Evolutionary conservation across 2,888 invertebrate genomes (phyloP), one percentile per base, ranked within the genome.

Genomic region (Myathropa florea): DNA sequence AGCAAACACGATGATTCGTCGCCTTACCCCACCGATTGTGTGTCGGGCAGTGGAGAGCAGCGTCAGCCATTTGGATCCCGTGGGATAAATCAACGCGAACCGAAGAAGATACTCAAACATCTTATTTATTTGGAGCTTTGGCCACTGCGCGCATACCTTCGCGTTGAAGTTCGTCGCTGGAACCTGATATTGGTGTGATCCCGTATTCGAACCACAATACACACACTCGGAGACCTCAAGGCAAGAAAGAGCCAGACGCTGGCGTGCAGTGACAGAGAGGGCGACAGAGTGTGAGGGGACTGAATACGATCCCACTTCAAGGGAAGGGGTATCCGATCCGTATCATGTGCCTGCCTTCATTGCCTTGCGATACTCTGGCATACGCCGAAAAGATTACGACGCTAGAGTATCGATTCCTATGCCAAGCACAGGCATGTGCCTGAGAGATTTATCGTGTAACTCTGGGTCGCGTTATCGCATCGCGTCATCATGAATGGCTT

Each of bases 161-260:
- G 60, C 36, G 64, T 36, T 78, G 30, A 57, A 39, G 39, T 71
- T 65, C 33, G 53, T 39, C 46, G 70, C 24, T 57, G 86, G 78
- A 86, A 86, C 57, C 39, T n/a, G 86, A 86, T 86, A 86, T 86
- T 36, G 86, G 86, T 86, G 86, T 86, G 86, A 86, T 83, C 83
- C 70, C 83, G 71, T 71, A 79, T 21, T 26, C 46, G 57, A 78
- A 83, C 83, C 82, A 23, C 86, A 86, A 71, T 86, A 72, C 85
- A 85, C 72, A 84, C 46, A 61, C 67, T 68, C 30, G 46, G 71
- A 72, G 81, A 77, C 61, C 71, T n/a, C 65, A 79, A 73, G 67
- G 12, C 24, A 14, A 64, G 57, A 12, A 21, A 9, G n/a, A n/a
- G n/a, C n/a, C n/a, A n/a, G n/a, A n/a, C n/a, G n/a, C n/a, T n/a